A percentile compares a stretch with the other conserved stretches of the same genome.
Conservation (phyloP, 2,113 vertebrate species). For the Lutjanus erythropterus region DNA sequence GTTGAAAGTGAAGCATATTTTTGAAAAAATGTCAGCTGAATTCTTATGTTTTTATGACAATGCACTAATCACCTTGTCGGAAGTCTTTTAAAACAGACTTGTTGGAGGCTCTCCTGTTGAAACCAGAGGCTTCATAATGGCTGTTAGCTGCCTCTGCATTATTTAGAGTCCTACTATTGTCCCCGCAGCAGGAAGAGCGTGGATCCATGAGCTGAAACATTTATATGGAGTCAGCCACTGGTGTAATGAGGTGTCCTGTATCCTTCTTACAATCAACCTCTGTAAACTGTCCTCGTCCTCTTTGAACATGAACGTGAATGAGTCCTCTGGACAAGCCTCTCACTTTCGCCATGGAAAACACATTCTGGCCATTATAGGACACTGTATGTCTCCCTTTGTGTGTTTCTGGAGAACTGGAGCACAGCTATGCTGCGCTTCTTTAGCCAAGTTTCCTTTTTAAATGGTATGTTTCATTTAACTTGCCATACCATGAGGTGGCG, state of each 20-base stretch:
- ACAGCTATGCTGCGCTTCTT: conserved; percentile 13
- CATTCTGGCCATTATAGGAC: conserved; percentile 1
- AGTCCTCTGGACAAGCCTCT: conserved; percentile 29
- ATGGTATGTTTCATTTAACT: conserved; percentile 70
- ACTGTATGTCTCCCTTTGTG: conserved; percentile 9
- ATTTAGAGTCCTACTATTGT: conserved; percentile 73
- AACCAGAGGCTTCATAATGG: conserved; percentile 67
- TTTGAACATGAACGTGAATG: conserved; percentile 13
- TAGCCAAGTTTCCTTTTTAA: conserved; percentile 56
- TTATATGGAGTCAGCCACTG: conserved; percentile 62
- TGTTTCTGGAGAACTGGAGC: conserved; percentile 9
- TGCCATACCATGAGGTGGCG: conserved; percentile 63
- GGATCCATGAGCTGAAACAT: conserved; percentile 74
- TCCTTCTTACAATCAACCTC: conserved; percentile 32
- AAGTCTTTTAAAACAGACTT: not conserved
- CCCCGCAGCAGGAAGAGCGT: conserved; percentile 44
- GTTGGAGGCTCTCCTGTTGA: conserved; percentile 38
- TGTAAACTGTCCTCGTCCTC: conserved; percentile 28
- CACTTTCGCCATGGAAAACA: conserved; percentile 40
- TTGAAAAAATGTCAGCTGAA: not conserved
- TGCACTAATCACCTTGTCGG: not conserved
- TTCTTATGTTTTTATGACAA: not conserved
- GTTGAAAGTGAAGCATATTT: not conserved
- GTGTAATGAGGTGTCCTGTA: conserved; percentile 79
- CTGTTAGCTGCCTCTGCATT: conserved; percentile 70